phyloP scores from a whole-genome alignment of 2,113 vertebrate genomes.

The Serinus canaria region DNA sequence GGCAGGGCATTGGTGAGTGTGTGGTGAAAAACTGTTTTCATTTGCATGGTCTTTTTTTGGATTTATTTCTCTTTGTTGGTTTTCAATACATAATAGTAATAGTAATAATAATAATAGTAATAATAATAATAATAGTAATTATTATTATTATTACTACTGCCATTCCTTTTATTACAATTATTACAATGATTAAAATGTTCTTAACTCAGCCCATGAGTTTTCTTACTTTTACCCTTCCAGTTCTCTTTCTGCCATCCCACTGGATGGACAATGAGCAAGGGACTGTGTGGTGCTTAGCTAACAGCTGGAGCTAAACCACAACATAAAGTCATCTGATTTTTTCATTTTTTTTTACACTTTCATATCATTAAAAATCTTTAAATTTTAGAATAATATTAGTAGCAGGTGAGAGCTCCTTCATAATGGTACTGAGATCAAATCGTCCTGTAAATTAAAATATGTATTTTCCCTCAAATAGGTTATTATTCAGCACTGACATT shows the following conservation, averaged over 20 bases:
- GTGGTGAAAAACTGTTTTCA: neutral
- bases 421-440: neutral
- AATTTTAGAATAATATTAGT: neutral
- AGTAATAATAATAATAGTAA: fast-evolving
- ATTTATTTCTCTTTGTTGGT: too few relatives aligned
- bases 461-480: constrained; percentile 13
- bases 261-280: neutral
- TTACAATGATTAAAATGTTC: neutral
- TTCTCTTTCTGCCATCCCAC: neutral
- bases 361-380: neutral
- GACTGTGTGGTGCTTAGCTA: neutral
- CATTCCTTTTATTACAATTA: neutral
- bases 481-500: constrained; percentile 11
- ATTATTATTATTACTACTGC: neutral
- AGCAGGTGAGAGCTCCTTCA: constrained; percentile 1
- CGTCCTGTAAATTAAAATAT: constrained; percentile 1
- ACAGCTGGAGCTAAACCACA: neutral
- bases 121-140: too few relatives aligned
- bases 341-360: neutral
- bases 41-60: neutral
- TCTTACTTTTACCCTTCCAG: neutral
- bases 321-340: neutral
- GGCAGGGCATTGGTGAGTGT: neutral
- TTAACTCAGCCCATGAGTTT: neutral
- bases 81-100: neutral